Conservation (phyloP, 2,113 vertebrate species). For the Pavo muticus region DNA sequence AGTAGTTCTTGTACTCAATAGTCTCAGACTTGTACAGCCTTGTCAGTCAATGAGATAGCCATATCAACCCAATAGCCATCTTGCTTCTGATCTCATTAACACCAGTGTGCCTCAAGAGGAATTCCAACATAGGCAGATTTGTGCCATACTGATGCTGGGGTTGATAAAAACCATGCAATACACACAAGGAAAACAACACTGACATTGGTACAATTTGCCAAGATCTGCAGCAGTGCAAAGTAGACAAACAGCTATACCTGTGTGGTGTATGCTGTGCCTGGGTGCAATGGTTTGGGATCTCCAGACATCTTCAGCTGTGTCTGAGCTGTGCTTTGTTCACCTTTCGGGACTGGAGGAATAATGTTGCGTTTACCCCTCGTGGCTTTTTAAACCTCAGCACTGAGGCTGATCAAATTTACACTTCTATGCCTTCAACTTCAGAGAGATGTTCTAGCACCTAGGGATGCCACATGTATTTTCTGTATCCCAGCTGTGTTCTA, state of each 20-base stretch:
- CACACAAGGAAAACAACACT: too few species aligned
- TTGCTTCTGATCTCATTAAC: background rate
- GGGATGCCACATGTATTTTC: background rate
- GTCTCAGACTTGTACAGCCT: background rate
- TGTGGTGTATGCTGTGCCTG: background rate
- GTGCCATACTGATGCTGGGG: background rate
- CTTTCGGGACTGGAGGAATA: background rate
- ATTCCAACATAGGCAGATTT: background rate
- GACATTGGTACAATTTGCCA: background rate
- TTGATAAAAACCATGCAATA: background rate
- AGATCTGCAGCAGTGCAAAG: background rate
- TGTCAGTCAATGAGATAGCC: rapidly evolving
- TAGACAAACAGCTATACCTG: background rate
- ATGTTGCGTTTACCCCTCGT: background rate
- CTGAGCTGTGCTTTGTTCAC: background rate
- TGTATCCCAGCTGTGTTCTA: background rate
- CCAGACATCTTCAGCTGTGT: background rate
- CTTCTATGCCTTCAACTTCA: background rate
- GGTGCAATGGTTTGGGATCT: background rate
- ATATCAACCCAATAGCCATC: background rate
- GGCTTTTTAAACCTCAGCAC: background rate
- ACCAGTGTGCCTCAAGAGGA: background rate
- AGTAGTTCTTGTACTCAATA: background rate
- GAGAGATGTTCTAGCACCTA: background rate
- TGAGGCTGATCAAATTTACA: background rate